Conservation (phyloP, 1,140 invertebrate species). For the Stenopsyche tienmushanensis region DNA sequence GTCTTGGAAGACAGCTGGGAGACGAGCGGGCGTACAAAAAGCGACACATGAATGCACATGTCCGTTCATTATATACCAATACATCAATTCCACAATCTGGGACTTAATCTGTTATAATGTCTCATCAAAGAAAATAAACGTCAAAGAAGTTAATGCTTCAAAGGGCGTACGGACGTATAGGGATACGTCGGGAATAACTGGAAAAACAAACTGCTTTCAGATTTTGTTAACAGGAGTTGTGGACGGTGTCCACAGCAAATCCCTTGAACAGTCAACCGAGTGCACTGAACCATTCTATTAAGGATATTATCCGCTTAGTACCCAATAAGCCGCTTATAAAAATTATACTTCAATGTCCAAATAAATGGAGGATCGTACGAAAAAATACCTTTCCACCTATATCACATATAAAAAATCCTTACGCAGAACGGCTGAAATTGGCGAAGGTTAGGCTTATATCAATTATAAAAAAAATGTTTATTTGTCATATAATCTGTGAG, state of each 20-base stretch:
- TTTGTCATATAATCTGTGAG: too few species aligned
- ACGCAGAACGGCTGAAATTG: too few species aligned
- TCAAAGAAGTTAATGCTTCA: not conserved
- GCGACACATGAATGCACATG: too few species aligned
- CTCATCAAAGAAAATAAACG: not conserved
- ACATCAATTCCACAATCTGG: too few species aligned
- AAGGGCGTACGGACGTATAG: not conserved
- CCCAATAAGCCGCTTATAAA: slow-evolving; percentile 4
- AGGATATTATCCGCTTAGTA: slow-evolving; percentile 27
- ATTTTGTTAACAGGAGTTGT: not conserved
- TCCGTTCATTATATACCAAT: too few species aligned
- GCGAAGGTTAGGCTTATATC: too few species aligned
- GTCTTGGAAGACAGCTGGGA: too few species aligned
- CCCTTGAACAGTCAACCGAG: slow-evolving; percentile 17
- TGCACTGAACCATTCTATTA: slow-evolving; percentile 27
- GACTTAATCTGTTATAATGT: too few species aligned
- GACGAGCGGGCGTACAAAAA: too few species aligned
- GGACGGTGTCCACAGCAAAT: not conserved
- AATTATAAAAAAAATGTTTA: too few species aligned
- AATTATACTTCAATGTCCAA: not conserved
- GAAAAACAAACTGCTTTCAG: not conserved
- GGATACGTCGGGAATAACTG: not conserved
- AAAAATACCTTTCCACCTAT: too few species aligned
- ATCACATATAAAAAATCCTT: not conserved
- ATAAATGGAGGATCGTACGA: not conserved